A percentile compares a stretch with the other conserved stretches of the same genome.
These are phyloP conservation scores for Alligator sinensis DNA, from an alignment of 2,113 vertebrate species.

Conservation along the genomic window DNA sequence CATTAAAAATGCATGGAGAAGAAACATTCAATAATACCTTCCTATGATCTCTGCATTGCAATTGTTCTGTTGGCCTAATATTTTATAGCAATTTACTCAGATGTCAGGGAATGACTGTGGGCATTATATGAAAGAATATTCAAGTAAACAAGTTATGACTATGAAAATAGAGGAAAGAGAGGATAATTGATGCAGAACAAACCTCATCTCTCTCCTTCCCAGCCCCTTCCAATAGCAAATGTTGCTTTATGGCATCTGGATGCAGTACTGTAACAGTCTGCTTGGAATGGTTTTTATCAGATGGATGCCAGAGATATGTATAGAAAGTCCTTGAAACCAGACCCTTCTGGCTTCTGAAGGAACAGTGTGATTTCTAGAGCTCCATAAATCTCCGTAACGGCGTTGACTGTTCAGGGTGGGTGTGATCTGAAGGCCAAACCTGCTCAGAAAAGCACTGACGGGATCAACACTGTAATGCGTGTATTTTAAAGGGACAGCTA, in stretches of 20 bases:
- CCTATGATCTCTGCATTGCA: neutral
- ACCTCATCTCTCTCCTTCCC: neutral
- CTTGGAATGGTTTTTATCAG: neutral
- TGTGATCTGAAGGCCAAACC: neutral
- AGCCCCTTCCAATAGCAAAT: neutral
- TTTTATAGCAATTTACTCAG: neutral
- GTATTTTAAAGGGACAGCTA: neutral
- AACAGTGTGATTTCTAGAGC: neutral
- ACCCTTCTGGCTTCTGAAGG: neutral
- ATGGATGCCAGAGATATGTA: neutral
- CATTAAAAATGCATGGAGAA: neutral
- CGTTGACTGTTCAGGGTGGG: neutral
- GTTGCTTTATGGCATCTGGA: neutral
- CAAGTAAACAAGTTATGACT: neutral
- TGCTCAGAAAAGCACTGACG: neutral
- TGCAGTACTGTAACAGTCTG: neutral
- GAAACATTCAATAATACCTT: neutral
- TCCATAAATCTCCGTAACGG: neutral
- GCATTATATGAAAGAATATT: neutral
- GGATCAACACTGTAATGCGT: neutral
- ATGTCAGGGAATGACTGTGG: neutral
- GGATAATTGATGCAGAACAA: neutral
- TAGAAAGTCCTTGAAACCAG: neutral
- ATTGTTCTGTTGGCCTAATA: neutral
- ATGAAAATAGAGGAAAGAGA: neutral